Base-by-base conservation (phyloP, 2,888 invertebrate genomes). In the Bugula neritina region DNA sequence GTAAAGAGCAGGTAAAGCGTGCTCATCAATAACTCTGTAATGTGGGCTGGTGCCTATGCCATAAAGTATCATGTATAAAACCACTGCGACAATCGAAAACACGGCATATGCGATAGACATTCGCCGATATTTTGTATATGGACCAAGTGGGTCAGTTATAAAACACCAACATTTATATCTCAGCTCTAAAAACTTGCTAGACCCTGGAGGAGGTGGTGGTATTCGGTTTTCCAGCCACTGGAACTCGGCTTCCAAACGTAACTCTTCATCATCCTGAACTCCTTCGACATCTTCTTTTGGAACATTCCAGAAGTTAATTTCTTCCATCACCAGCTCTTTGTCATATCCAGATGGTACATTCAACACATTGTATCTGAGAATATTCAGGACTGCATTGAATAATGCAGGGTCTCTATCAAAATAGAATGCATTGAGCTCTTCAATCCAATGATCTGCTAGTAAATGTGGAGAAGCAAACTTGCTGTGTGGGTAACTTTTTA, bases 151-250 rank as follows among this genome's bases (percentile, higher is more conserved):
- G 63, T 63, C 63, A 2, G 63, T 63, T 1, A 63, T 27, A 31
- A 63, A 63, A 13, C 29, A 63, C 63, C 63, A 63, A 2, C 13
- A 21, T 31, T 63, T 63, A 27, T 63, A 63, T 34, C 63, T 63
- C 31, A 29, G 27, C 31, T 31, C 31, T 3, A 63, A 31, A 21
- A 21, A 31, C 2, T 5, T 63, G 2, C 27, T 63, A 29, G 63
- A 25, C 27, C 31, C n/a, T 29, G 63, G 17, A 3, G 29, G 31
- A 29, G 63, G 63, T 3, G 63, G 63, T 17, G 63, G 63, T 25
- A 63, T 63, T 27, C 63, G 27, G 31, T 63, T 63, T 63, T 63
- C 63, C 29, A 63, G 63, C 63, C 63, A 63, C 27, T 63, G 63
- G 31, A 63, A 63, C n/a, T 63, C 63, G 2, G 63, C 63, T 31